Base-by-base conservation (phyloP, 1,140 invertebrate genomes). In the Drosophila chauvacae region DNA sequence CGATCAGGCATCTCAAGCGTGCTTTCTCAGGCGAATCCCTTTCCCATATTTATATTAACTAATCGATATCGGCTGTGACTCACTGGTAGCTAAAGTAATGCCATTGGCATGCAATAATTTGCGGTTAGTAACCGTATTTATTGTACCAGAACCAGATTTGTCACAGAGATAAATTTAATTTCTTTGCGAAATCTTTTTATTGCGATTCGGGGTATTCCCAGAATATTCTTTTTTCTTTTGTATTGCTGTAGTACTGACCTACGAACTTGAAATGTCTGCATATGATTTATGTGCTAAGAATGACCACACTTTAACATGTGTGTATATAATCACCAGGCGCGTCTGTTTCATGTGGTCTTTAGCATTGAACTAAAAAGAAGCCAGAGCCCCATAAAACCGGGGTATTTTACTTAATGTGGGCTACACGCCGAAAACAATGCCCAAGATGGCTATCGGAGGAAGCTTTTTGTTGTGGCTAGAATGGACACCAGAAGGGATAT, bases 71-170 rank as follows among this genome's bases (percentile, higher is more conserved):
- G 23, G 18, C 11, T 14, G 10, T 86, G 79, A 87, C 20, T 86
- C 83, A 82, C 7, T 6, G 10, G n/a, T 4, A 4, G 20, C 3
- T 9, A 37, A 50, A 14, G 44, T 58, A 63, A 68, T 44, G 33
- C 14, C n/a, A 30, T 62, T 59, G 71, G 62, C 45, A 84, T 80
- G 77, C 56, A 37, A 45, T 69, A 65, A 85, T 69, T 79, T 71
- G 65, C 79, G 55, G 63, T 79, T 79, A 42, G 64, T 11, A 44
- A 35, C 50, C 47, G 58, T 45, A 50, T 23, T 42, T 13, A 48
- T 48, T 66, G 28, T 57, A 30, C 7, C 63, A 23, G 30, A 39
- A 26, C 18, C 35, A 47, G 37, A 20, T 45, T 20, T 20, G 23
- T 23, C 53, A 39, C 20, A 16, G 18, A 39, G 42, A 47, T 35